Percentiles rank a stretch among this genome's conserved stretches.
These are phyloP conservation scores for Lutjanus argentimaculatus DNA, from an alignment of 2,797 vertebrate genomes.

Conservation along the genomic window DNA sequence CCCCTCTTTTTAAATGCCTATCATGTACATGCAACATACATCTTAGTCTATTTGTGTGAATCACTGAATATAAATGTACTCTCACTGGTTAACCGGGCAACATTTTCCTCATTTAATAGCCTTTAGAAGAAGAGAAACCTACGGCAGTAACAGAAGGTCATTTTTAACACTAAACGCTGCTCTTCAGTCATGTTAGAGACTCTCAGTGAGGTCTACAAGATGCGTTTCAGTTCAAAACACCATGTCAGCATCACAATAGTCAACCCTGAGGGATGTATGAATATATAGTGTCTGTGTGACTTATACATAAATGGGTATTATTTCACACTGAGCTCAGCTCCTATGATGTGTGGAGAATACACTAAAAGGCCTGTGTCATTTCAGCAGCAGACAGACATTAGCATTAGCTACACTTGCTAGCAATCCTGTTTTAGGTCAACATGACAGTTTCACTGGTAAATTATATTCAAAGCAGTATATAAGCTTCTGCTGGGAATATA, in stretches of 20 bases:
- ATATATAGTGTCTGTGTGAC: background rate
- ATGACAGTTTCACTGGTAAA: background rate
- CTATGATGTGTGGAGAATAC: background rate
- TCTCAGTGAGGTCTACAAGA: background rate
- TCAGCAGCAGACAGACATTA: constrained; percentile 2
- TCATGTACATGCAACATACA: constrained; percentile 46
- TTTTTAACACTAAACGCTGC: constrained; percentile 19
- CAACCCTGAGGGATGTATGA: background rate
- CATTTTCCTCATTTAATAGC: constrained; percentile 17
- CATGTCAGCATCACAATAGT: background rate
- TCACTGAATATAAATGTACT: constrained; percentile 26
- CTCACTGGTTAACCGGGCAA: constrained; percentile 8
- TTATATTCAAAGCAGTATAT: background rate
- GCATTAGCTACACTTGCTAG: constrained; percentile 1
- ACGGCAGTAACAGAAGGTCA: background rate
- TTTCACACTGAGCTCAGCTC: background rate
- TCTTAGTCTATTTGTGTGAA: constrained; percentile 27
- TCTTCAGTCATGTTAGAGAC: background rate
- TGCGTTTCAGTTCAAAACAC: constrained; percentile 13
- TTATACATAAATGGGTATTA: constrained; percentile 24
- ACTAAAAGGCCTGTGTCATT: background rate
- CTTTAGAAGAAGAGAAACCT: constrained; percentile 14
- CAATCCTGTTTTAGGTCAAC: background rate
- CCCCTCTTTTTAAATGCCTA: constrained; percentile 58
- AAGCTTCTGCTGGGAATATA: background rate